phyloP scores from a whole-genome alignment of 2,797 vertebrate species.

The Falco cherrug region DNA sequence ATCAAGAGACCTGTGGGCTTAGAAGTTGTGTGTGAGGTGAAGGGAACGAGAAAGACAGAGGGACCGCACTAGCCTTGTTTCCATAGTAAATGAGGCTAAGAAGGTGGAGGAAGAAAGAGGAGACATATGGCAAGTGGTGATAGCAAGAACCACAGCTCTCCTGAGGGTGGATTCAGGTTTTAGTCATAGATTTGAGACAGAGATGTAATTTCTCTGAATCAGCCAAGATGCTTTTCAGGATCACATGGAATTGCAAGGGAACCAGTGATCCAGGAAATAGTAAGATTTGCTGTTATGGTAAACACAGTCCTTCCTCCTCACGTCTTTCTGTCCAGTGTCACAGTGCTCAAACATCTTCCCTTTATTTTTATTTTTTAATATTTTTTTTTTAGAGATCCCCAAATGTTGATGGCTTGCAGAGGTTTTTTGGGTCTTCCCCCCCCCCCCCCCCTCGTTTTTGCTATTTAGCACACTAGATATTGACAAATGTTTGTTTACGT shows the following conservation, averaged over 20 bases:
- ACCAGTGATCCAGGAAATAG: not conserved
- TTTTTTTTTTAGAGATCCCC: not conserved
- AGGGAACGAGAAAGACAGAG: not conserved
- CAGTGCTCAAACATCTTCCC: not conserved
- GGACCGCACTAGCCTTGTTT: slow-evolving; percentile 41
- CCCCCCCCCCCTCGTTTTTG: not conserved
- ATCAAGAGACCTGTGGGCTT: not conserved
- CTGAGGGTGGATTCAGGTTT: slow-evolving; percentile 10
- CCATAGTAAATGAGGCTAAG: slow-evolving; percentile 53
- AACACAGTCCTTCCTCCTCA: not conserved
- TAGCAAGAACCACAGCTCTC: slow-evolving; percentile 23
- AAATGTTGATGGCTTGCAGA: not conserved
- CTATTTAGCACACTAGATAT: not conserved
- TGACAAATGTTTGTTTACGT: not conserved
- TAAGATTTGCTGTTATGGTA: not conserved
- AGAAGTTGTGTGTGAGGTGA: slow-evolving; percentile 6
- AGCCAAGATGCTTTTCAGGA: not conserved
- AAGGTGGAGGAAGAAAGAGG: slow-evolving; percentile 31
- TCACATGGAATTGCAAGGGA: not conserved
- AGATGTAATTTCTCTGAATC: not conserved
- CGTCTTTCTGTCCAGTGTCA: not conserved
- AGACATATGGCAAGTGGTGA: slow-evolving; percentile 46
- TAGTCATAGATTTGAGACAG: not conserved
- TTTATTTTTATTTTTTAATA: not conserved
- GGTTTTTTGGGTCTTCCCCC: not conserved